Conservation (phyloP, 2,113 vertebrate genomes). For the Phrynosoma platyrhinos region DNA sequence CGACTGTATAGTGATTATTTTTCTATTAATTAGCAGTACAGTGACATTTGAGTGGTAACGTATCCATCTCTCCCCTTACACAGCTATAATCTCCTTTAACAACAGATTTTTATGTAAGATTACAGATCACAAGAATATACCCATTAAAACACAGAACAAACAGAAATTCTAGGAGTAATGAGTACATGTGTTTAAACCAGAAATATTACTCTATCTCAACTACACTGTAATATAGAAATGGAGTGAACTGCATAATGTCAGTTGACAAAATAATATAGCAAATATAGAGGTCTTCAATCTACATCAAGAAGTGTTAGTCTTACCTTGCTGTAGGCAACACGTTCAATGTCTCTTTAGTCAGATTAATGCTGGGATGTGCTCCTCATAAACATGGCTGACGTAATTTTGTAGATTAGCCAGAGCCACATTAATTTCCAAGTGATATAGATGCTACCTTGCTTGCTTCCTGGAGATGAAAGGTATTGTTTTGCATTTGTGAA, state of each 20-base stretch:
- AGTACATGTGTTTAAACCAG: neutral
- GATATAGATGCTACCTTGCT: slow-evolving; percentile 55
- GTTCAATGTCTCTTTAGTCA: slow-evolving; percentile 41
- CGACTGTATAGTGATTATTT: no score
- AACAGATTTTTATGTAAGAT: neutral
- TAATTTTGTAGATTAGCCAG: slow-evolving; percentile 52
- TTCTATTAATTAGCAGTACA: no score
- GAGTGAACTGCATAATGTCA: neutral
- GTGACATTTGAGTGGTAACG: neutral
- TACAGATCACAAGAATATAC: neutral
- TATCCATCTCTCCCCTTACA: neutral
- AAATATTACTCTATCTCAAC: neutral
- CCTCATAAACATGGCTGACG: slow-evolving; percentile 14
- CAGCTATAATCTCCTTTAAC: neutral
- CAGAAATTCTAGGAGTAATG: neutral
- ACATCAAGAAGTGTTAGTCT: slow-evolving; percentile 31
- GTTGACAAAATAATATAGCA: neutral
- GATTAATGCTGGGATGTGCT: slow-evolving; percentile 32
- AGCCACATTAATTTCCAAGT: slow-evolving; percentile 50
- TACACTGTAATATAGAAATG: slow-evolving; percentile 18
- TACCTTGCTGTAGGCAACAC: slow-evolving; percentile 52
- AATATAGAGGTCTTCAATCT: slow-evolving; percentile 20
- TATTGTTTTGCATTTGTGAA: slow-evolving; percentile 55
- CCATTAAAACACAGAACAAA: no score
- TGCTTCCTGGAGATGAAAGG: slow-evolving; percentile 66